Conservation (phyloP, 2,888 invertebrate species). For the Odontothrips loti region DNA sequence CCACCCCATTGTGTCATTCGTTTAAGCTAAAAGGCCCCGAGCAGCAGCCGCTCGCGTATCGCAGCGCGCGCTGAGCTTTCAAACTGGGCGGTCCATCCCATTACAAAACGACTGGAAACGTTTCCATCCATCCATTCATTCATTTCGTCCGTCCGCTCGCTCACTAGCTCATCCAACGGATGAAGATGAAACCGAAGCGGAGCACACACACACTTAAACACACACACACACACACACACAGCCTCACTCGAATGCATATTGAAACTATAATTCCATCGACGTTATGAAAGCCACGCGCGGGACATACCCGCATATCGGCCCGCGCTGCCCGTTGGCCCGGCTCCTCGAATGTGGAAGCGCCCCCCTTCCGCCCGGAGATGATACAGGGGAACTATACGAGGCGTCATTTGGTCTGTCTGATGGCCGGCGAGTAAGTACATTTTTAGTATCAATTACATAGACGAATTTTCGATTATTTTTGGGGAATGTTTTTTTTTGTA, state of each 20-base stretch:
- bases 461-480: too few species aligned
- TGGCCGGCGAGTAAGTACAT: too few species aligned
- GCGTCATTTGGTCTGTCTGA: too few species aligned
- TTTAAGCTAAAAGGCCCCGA: conserved; percentile 10
- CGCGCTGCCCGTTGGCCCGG: too few species aligned
- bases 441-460: too few species aligned
- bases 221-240: background rate
- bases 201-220: too few species aligned
- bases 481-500: too few species aligned
- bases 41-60: too few species aligned
- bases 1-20: conserved; percentile 12
- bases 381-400: background rate
- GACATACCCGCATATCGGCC: too few species aligned
- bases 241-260: background rate
- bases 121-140: too few species aligned
- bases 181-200: background rate
- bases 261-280: conserved; percentile 8
- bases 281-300: background rate
- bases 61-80: background rate
- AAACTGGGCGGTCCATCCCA: conserved; percentile 1
- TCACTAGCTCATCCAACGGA: background rate
- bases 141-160: background rate
- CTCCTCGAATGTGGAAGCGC: background rate
- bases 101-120: background rate
- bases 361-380: background rate